phyloP scores from a whole-genome alignment of 1,140 invertebrate genomes.

The Diachasma alloeum region DNA sequence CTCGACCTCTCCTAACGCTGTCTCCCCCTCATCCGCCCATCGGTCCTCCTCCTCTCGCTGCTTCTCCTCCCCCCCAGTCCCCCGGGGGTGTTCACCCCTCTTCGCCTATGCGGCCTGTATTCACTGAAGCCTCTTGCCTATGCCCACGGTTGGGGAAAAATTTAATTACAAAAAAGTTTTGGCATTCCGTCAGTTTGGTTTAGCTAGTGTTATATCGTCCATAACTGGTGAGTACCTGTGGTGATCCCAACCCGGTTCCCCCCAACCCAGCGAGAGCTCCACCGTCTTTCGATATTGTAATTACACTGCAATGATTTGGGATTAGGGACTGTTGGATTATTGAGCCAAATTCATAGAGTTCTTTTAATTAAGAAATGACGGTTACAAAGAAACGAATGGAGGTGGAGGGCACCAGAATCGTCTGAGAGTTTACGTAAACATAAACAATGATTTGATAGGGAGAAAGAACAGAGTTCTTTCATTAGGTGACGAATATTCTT shows the following conservation, averaged over 20 bases:
- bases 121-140: background rate
- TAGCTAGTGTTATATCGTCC: conserved; percentile 41
- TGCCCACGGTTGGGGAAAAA: conserved; percentile 44
- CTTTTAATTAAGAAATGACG: no score
- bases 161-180: conserved; percentile 63
- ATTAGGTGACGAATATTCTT: no score
- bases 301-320: no score
- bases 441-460: no score
- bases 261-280: background rate
- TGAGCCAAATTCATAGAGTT: no score
- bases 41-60: background rate
- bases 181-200: conserved; percentile 60
- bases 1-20: conserved; percentile 17
- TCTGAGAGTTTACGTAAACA: no score
- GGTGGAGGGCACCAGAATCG: no score
- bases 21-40: background rate
- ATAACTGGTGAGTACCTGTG: conserved; percentile 46
- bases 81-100: conserved; percentile 4
- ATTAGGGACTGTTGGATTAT: no score
- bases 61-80: background rate
- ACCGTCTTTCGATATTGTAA: background rate
- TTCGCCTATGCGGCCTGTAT: background rate
- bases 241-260: conserved; percentile 27
- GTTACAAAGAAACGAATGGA: no score
- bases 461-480: no score